Evolutionary conservation across 2,797 vertebrate species (phyloP).

Genomic region (Meda fulgida): DNA sequence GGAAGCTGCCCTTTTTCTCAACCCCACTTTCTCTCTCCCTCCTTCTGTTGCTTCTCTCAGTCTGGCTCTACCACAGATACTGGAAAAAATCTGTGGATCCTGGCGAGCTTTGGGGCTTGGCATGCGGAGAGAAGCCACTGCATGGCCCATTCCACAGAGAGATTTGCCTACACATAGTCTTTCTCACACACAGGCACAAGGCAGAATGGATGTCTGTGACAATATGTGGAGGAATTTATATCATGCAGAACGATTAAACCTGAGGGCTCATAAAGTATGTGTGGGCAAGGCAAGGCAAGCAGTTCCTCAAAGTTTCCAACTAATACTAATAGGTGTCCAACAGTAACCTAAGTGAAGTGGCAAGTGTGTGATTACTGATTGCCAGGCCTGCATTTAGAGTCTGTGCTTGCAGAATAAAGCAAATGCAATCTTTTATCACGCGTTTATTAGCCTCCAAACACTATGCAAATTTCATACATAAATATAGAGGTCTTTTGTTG

Average conservation of each 20-base stretch:
- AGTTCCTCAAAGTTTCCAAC: not conserved
- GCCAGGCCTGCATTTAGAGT: not conserved
- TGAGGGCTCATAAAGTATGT: slow-evolving; percentile 14
- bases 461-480: not conserved
- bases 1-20: slow-evolving; percentile 67
- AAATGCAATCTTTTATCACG: not conserved
- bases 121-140: slow-evolving; percentile 69
- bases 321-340: not conserved
- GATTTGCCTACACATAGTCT: slow-evolving; percentile 68
- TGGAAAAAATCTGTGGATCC: slow-evolving; percentile 74
- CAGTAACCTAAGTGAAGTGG: not conserved
- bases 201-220: slow-evolving; percentile 9
- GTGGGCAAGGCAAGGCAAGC: slow-evolving; percentile 10
- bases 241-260: slow-evolving; percentile 34
- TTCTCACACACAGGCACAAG: slow-evolving; percentile 27
- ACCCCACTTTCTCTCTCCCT: slow-evolving; percentile 62
- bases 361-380: slow-evolving; percentile 17
- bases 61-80: slow-evolving; percentile 67
- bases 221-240: slow-evolving; percentile 27
- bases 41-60: slow-evolving; percentile 10
- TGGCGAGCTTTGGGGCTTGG: slow-evolving; percentile 63
- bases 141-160: slow-evolving; percentile 69
- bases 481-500: not conserved
- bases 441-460: not conserved
- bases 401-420: not conserved